Percentiles rank a stretch among this genome's conserved stretches.
Evolutionary conservation across 2,113 vertebrate species (phyloP).

Genomic region (Istiophorus platypterus): DNA sequence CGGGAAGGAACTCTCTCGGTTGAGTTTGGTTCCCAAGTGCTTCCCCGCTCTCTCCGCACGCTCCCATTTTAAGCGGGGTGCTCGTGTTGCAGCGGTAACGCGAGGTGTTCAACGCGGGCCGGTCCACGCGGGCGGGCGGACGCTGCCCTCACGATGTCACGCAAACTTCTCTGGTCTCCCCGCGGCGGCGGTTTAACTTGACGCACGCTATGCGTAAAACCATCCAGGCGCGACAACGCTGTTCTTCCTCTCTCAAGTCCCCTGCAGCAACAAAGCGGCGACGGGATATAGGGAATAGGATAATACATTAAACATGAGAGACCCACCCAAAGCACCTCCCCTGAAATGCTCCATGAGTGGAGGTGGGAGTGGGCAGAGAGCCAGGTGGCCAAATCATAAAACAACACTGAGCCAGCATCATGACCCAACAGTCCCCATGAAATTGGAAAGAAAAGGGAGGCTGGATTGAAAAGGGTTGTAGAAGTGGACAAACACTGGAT

Average conservation of each 20-base stretch:
- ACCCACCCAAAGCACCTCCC: constrained; percentile 79
- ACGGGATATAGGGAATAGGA: constrained; percentile 64
- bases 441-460: no score
- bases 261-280: constrained; percentile 42
- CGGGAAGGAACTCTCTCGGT: constrained; percentile 29
- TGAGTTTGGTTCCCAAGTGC: constrained; percentile 28
- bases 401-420: constrained; percentile 1
- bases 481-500: not conserved
- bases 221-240: constrained; percentile 17
- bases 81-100: constrained; percentile 31
- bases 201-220: constrained; percentile 39
- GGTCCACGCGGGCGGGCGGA: constrained; percentile 31
- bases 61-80: constrained; percentile 71
- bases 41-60: constrained; percentile 34
- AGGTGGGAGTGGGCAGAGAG: constrained; percentile 55
- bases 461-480: not conserved
- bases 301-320: constrained; percentile 76
- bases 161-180: constrained; percentile 44
- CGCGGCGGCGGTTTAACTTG: constrained; percentile 11
- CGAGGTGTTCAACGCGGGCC: constrained; percentile 51
- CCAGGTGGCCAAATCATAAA: constrained; percentile 44
- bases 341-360: constrained; percentile 44
- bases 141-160: not conserved
- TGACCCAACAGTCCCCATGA: not conserved
- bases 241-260: constrained; percentile 22